Conservation (phyloP, 1,140 invertebrate species). For the Amyelois transitella region DNA sequence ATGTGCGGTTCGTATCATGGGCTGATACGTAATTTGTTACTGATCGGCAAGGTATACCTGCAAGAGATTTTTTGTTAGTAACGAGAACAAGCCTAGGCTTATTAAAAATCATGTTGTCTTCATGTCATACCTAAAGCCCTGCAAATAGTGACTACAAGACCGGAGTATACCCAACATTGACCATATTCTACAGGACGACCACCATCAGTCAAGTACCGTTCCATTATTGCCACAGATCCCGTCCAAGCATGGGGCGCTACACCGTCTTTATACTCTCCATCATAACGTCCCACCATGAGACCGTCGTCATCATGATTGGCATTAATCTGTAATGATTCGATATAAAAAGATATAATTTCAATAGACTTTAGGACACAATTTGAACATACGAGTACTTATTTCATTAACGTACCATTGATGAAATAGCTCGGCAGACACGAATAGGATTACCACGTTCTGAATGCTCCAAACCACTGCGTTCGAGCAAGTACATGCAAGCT, state of each 20-base stretch:
- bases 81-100: constrained; percentile 36
- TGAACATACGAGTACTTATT: neutral
- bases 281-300: constrained; percentile 82
- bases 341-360: neutral
- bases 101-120: no score
- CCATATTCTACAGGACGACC: constrained; percentile 84
- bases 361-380: neutral
- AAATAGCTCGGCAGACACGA: constrained; percentile 80
- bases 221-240: constrained; percentile 81
- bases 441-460: constrained; percentile 81
- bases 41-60: constrained; percentile 82
- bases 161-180: constrained; percentile 90
- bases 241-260: constrained; percentile 81
- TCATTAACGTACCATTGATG: constrained; percentile 77
- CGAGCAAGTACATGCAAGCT: constrained; percentile 78
- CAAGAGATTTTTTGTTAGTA: constrained; percentile 33
- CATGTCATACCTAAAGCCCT: constrained; percentile 73
- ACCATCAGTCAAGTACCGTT: constrained; percentile 78
- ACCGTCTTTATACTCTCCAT: constrained; percentile 82
- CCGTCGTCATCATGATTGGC: constrained; percentile 79
- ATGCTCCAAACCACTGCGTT: constrained; percentile 77
- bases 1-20: constrained; percentile 82
- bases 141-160: constrained; percentile 80
- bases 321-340: constrained; percentile 69
- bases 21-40: constrained; percentile 87